A percentile compares a stretch with the other conserved stretches of the same genome.
Conservation (phyloP, 2,888 invertebrate genomes). For the Tetranychus truncatus region DNA sequence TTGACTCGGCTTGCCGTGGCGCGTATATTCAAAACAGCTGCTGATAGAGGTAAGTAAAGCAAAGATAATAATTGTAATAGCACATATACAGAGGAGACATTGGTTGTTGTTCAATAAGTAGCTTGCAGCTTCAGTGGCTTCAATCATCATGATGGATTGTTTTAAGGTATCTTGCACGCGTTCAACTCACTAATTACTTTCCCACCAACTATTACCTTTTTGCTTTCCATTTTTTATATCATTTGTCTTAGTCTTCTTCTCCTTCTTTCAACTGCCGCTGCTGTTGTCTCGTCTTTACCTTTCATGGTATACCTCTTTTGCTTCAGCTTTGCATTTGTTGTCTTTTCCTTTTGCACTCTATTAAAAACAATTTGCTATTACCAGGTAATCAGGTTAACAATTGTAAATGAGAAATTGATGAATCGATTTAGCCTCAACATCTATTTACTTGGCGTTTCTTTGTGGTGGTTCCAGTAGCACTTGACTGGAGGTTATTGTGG, state of each 20-base stretch:
- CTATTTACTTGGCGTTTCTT: too few species aligned
- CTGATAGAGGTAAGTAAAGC: neutral
- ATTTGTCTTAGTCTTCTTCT: neutral
- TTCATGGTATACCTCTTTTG: too few species aligned
- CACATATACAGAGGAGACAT: neutral
- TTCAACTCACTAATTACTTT: constrained; percentile 1
- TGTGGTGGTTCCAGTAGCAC: too few species aligned
- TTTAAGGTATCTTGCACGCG: neutral
- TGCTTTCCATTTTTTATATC: neutral
- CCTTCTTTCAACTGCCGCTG: neutral
- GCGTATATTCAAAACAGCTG: neutral
- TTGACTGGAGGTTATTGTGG: too few species aligned
- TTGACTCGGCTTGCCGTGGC: neutral
- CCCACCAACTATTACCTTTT: neutral
- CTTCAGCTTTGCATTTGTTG: too few species aligned
- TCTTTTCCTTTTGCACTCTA: too few species aligned
- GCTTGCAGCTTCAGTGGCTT: neutral
- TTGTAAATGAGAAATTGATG: too few species aligned
- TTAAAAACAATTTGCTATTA: too few species aligned
- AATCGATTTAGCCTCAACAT: too few species aligned
- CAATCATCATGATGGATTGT: neutral
- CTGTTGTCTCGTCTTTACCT: too few species aligned
- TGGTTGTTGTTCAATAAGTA: neutral
- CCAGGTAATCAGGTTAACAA: too few species aligned
- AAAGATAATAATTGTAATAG: neutral